Evolutionary conservation across 2,888 invertebrate species (phyloP).

Genomic region (Dryobotodes eremita): DNA sequence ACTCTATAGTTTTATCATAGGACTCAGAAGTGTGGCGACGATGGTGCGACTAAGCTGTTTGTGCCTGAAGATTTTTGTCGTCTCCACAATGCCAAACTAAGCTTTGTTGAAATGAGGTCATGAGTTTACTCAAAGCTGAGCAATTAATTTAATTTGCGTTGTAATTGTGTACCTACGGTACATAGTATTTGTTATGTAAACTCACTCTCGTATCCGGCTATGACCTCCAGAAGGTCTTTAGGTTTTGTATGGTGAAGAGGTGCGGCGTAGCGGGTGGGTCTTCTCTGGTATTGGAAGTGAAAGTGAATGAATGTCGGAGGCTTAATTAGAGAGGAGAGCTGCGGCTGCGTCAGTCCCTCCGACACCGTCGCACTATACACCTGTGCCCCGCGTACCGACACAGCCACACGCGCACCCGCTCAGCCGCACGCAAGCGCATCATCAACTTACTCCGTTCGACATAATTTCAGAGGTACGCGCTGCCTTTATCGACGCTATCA

Average conservation of each 20-base stretch:
- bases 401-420: conserved; percentile 63
- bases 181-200: conserved; percentile 77
- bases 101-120: conserved; percentile 48
- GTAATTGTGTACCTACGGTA: conserved; percentile 65
- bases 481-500: conserved; percentile 61
- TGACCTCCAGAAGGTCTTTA: conserved; percentile 89
- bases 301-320: conserved; percentile 90
- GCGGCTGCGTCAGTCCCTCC: conserved; percentile 88
- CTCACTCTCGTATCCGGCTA: conserved; percentile 82
- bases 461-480: conserved; percentile 82
- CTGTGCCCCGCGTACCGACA: conserved; percentile 77
- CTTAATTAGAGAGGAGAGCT: conserved; percentile 90
- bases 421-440: conserved; percentile 69
- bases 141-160: conserved; percentile 60
- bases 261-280: conserved; percentile 83
- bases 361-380: conserved; percentile 83
- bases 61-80: conserved; percentile 36
- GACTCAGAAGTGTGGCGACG: neutral
- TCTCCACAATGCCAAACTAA: conserved; percentile 33
- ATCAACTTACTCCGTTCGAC: conserved; percentile 66
- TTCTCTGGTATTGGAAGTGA: conserved; percentile 89
- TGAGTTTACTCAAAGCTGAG: conserved; percentile 51
- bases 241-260: conserved; percentile 80
- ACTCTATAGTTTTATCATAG: neutral
- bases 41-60: conserved; percentile 1